Conservation (phyloP, 2,888 invertebrate species). For the Galerucella pusilla region DNA sequence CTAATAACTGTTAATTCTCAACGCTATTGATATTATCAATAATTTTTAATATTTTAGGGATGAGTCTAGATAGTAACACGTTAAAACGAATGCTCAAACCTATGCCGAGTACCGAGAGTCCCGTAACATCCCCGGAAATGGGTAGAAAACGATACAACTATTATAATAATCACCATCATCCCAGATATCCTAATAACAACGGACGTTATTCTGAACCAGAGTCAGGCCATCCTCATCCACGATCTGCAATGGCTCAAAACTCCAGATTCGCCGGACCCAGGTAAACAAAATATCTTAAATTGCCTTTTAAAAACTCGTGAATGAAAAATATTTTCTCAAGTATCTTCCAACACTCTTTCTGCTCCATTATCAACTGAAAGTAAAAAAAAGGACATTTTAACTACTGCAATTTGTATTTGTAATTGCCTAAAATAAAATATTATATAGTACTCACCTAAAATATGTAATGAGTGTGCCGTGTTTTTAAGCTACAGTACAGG, state of each 20-base stretch:
- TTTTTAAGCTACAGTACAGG: no score
- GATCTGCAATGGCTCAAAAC: slow-evolving; percentile 73
- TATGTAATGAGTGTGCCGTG: no score
- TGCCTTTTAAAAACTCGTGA: no score
- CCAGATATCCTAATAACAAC: slow-evolving; percentile 71
- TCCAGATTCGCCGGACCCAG: slow-evolving; percentile 74
- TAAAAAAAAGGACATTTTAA: no score
- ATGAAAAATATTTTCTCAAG: no score
- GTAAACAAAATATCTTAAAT: slow-evolving; percentile 56
- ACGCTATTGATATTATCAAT: neutral
- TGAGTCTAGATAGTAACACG: slow-evolving; percentile 81
- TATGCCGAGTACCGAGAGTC: slow-evolving; percentile 90
- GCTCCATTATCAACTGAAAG: no score
- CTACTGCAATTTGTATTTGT: no score
- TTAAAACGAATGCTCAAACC: slow-evolving; percentile 95
- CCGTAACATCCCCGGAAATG: slow-evolving; percentile 92
- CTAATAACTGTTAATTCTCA: no score
- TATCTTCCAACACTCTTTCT: no score
- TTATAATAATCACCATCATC: slow-evolving; percentile 73
- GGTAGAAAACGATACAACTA: slow-evolving; percentile 81
- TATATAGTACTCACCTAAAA: no score
- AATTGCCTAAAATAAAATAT: no score
- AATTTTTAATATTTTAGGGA: slow-evolving; percentile 52
- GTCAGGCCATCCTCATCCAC: slow-evolving; percentile 67
- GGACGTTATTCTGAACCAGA: slow-evolving; percentile 66